These are phyloP conservation scores for Luffia ferchaultella DNA, from an alignment of 2,888 invertebrate species.

Conservation along the genomic window DNA sequence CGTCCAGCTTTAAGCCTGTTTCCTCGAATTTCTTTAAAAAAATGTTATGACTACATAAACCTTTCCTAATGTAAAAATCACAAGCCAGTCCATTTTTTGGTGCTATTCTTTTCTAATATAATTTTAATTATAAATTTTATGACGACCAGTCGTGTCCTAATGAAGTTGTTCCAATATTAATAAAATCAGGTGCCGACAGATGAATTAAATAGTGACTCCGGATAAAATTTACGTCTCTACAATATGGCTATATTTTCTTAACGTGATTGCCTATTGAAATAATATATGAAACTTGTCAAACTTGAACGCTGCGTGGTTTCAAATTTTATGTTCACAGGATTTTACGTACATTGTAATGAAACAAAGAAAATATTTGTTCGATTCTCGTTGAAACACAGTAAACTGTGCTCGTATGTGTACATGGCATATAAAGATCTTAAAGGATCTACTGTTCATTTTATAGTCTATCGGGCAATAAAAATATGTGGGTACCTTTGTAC, in stretches of 20 bases:
- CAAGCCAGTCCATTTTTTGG: too few relatives aligned
- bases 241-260: too few relatives aligned
- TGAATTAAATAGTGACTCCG: neutral
- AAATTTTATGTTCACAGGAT: too few relatives aligned
- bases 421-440: neutral
- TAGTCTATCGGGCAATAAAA: slow-evolving; percentile 27
- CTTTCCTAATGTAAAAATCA: too few relatives aligned
- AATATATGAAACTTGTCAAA: too few relatives aligned
- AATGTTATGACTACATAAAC: too few relatives aligned
- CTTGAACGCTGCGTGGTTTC: too few relatives aligned
- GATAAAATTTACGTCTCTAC: neutral
- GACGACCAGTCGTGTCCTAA: neutral
- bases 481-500: slow-evolving; percentile 20
- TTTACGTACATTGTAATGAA: slow-evolving; percentile 3
- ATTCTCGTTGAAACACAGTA: neutral
- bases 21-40: too few relatives aligned
- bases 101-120: too few relatives aligned
- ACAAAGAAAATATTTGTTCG: slow-evolving; percentile 6
- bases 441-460: neutral
- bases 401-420: neutral
- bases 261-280: too few relatives aligned
- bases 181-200: neutral
- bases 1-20: too few relatives aligned
- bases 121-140: too few relatives aligned
- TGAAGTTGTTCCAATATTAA: neutral